Evolutionary conservation across 2,113 vertebrate genomes (phyloP).

Genomic region (Muntiacus reevesi): DNA sequence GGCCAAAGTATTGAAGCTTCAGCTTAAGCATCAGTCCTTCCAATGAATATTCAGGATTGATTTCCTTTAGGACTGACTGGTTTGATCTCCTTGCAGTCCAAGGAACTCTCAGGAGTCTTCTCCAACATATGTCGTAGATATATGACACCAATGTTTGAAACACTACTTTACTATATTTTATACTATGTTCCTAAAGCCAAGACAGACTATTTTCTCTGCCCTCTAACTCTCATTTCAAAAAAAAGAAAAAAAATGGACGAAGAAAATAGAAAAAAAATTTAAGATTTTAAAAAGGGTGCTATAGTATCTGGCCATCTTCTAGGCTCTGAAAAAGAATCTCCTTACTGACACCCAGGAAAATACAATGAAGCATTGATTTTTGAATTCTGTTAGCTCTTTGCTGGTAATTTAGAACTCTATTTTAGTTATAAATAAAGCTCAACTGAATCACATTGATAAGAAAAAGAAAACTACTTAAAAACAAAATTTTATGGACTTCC

Average conservation of each 20-base stretch:
- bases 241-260: not conserved
- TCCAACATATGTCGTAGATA: not conserved
- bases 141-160: not conserved
- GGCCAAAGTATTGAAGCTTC: not conserved
- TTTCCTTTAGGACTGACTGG: not conserved
- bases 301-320: not conserved
- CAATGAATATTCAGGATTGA: not conserved
- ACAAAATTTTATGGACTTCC: not conserved
- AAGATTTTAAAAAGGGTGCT: not conserved
- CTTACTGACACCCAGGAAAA: not conserved
- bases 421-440: not conserved
- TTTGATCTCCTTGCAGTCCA: not conserved
- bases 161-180: not conserved
- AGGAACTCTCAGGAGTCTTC: not conserved
- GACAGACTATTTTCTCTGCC: not conserved
- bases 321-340: not conserved
- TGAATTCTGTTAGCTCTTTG: not conserved
- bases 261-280: not conserved
- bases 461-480: not conserved
- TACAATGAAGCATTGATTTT: not conserved
- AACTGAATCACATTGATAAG: not conserved
- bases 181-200: not conserved
- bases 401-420: not conserved
- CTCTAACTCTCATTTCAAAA: not conserved
- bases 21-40: not conserved